Conservation (phyloP, 2,797 vertebrate genomes). For the Clangula hyemalis region DNA sequence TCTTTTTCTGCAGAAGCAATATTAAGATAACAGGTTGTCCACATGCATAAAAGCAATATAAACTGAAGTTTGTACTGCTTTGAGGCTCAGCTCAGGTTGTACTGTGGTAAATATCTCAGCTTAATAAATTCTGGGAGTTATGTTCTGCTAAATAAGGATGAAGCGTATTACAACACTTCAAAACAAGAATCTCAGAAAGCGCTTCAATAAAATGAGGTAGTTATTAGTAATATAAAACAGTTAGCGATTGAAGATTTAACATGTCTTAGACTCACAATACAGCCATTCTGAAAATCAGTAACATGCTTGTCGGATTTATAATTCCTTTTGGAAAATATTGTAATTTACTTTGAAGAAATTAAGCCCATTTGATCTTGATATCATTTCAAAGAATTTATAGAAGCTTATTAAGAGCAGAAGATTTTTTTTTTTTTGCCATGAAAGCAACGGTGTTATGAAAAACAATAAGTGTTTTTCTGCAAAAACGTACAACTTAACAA, state of each 20-base stretch:
- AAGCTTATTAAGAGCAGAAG: not conserved
- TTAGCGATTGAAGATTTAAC: conserved; percentile 33
- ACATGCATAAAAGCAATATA: rapidly evolving
- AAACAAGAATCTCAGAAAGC: not conserved
- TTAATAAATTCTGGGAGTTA: not conserved
- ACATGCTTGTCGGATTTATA: not conserved
- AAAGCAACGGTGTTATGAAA: not conserved
- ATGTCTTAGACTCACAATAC: not conserved
- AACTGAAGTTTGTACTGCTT: not conserved
- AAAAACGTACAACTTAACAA: not conserved
- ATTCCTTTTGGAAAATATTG: not conserved
- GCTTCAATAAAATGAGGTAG: not conserved
- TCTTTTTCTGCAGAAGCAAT: not conserved
- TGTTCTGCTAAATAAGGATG: not conserved
- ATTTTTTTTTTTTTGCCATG: not conserved
- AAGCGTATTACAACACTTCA: not conserved
- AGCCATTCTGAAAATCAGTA: not conserved
- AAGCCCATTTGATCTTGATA: conserved; percentile 5
- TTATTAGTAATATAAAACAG: conserved; percentile 1
- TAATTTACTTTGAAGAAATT: conserved; percentile 23
- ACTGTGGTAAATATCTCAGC: not conserved
- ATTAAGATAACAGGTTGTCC: not conserved
- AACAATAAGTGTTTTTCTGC: not conserved
- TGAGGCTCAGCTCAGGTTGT: not conserved
- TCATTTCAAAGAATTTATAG: not conserved